Evolutionary conservation across 2,888 invertebrate species (phyloP), one percentile per base, ranked within the genome.

Genomic region (Drosophila prolongata): DNA sequence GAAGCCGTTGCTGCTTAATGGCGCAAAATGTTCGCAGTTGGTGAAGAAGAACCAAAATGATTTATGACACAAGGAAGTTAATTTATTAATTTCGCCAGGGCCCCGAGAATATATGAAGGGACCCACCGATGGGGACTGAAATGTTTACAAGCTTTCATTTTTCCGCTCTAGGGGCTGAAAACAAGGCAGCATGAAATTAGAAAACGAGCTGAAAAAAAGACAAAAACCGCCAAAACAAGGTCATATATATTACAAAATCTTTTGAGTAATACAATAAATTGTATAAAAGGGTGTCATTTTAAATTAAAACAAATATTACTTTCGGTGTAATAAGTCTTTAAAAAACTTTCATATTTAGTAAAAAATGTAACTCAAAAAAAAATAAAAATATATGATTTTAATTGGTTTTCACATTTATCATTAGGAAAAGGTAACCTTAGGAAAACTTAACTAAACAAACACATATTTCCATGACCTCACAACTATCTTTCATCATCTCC

Each of bases 31-130:
- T 86, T 83, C 82, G 76, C 84, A 86, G 85, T 78, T 80, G 81
- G 87, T 73, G 73, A 71, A 61, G 61, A 68, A 70, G 73, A 75
- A 73, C 54, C 68, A n/a, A 80, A 89, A 89, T 90, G 88, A 89
- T 89, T 89, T 89, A 89, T 89, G 80, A 61, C 72, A 62, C 79
- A 78, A 83, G 89, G 77, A 88, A 90, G 88, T 89, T 89, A 90
- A 88, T 89, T 88, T 88, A 90, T 88, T 88, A 88, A 88, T 90
- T 89, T 89, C 27, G 47, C 62, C 62, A 49, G 49, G 59, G 49
- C 53, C 56, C 79, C 74, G 52, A 55, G 64, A 59, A 52, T 66
- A 61, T 59, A 68, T 55, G 57, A 42, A 67, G 47, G 67, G 55
- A 54, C 24, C 34, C 11, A 54, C 47, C 40, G 68, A 34, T 38